Conservation (phyloP, 2,113 vertebrate species). For the Chaetops frenatus region DNA sequence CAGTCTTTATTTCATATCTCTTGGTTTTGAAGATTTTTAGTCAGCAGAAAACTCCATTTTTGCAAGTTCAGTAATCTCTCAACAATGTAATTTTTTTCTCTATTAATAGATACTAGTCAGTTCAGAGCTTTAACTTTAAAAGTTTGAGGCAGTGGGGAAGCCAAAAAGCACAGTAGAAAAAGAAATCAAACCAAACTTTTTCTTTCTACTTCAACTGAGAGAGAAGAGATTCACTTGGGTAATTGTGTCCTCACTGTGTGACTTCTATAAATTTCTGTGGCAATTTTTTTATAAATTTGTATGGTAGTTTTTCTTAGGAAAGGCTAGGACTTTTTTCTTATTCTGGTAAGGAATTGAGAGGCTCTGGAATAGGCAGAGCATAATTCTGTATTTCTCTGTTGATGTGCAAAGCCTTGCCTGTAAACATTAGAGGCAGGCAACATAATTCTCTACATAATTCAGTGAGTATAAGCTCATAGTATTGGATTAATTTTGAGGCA, state of each 20-base stretch:
- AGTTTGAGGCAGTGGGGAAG: neutral
- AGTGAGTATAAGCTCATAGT: neutral
- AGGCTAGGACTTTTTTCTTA: neutral
- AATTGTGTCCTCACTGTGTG: neutral
- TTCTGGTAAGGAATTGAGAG: neutral
- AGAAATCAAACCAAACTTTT: neutral
- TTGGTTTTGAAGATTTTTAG: neutral
- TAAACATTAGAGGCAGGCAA: neutral
- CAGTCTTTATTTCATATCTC: neutral
- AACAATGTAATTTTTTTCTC: neutral
- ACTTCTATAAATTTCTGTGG: neutral
- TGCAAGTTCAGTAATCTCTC: neutral
- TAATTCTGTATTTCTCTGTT: neutral
- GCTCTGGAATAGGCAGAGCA: neutral
- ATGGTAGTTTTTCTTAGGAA: neutral
- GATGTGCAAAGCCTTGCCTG: neutral
- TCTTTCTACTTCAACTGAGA: neutral
- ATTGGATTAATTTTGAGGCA: neutral
- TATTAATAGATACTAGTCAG: neutral
- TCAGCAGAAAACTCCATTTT: neutral
- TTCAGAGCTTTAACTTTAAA: neutral
- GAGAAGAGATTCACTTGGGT: neutral
- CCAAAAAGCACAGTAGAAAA: neutral
- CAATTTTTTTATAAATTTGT: neutral
- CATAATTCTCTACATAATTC: neutral